Conservation (phyloP, 2,113 vertebrate species). For the Vanacampus margaritifer region DNA sequence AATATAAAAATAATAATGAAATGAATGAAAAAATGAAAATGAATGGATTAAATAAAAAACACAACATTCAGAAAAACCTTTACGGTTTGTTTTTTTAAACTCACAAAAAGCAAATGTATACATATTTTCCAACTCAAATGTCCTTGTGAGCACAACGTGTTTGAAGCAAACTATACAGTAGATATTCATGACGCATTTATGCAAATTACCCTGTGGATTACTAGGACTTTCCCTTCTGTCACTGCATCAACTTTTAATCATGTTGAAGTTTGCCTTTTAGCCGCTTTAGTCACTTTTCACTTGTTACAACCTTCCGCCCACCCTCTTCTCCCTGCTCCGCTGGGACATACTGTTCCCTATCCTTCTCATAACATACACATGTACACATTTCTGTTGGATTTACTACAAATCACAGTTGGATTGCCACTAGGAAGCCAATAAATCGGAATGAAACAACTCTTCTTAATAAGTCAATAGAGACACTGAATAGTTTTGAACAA, state of each 20-base stretch:
- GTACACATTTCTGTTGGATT: slow-evolving; percentile 41
- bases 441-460: slow-evolving; percentile 23
- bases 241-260: background rate
- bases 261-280: background rate
- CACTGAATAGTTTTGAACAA: slow-evolving; percentile 2
- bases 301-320: slow-evolving; percentile 7
- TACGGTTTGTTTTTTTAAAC: too few species aligned
- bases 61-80: too few species aligned
- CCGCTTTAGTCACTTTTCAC: background rate
- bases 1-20: too few species aligned
- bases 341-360: slow-evolving; percentile 40
- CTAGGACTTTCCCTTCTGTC: background rate
- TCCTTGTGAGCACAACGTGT: background rate
- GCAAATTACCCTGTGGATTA: background rate
- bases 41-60: too few species aligned
- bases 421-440: slow-evolving; percentile 15
- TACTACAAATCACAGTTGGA: slow-evolving; percentile 21
- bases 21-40: too few species aligned
- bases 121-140: background rate
- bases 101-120: too few species aligned
- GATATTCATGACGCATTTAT: background rate
- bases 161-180: background rate
- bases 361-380: slow-evolving; percentile 28
- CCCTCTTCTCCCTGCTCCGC: background rate
- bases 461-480: slow-evolving; percentile 9